Percentiles rank a stretch among this genome's conserved stretches.
These are phyloP conservation scores for Teleogryllus oceanicus DNA, from an alignment of 2,888 invertebrate species.

Conservation along the genomic window DNA sequence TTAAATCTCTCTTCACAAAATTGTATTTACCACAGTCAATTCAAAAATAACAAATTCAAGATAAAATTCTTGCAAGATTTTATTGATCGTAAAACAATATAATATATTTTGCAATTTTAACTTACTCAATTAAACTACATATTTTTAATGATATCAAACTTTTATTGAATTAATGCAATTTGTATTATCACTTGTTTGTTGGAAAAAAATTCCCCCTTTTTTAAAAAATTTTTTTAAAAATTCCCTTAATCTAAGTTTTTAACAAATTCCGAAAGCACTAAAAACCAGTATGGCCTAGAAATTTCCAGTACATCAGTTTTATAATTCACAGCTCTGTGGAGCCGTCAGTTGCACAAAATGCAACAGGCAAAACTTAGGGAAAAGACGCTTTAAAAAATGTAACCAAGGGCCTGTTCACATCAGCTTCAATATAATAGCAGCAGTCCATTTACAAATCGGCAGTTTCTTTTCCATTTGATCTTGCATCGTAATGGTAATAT, in stretches of 20 bases:
- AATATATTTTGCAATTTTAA: no score
- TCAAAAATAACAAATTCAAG: no score
- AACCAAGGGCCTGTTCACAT: neutral
- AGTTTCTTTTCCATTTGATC: no score
- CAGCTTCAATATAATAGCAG: neutral
- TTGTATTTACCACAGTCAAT: no score
- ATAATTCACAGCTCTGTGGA: neutral
- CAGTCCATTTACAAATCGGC: neutral
- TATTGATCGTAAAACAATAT: no score
- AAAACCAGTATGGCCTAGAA: neutral
- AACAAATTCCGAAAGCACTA: neutral
- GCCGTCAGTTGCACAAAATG: constrained; percentile 7
- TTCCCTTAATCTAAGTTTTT: constrained; percentile 5
- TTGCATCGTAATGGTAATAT: neutral
- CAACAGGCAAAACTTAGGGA: constrained; percentile 10
- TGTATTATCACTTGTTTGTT: neutral
- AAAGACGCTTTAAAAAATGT: neutral
- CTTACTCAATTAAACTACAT: no score
- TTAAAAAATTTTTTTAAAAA: no score
- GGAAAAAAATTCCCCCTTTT: no score
- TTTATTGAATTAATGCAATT: no score
- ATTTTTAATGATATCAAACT: no score
- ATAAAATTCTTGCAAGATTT: no score
- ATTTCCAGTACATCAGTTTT: neutral
- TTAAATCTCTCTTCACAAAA: no score